Evolutionary conservation across 2,888 invertebrate species (phyloP), one percentile per base, ranked within the genome.

Genomic region (Lumbricus terrestris): DNA sequence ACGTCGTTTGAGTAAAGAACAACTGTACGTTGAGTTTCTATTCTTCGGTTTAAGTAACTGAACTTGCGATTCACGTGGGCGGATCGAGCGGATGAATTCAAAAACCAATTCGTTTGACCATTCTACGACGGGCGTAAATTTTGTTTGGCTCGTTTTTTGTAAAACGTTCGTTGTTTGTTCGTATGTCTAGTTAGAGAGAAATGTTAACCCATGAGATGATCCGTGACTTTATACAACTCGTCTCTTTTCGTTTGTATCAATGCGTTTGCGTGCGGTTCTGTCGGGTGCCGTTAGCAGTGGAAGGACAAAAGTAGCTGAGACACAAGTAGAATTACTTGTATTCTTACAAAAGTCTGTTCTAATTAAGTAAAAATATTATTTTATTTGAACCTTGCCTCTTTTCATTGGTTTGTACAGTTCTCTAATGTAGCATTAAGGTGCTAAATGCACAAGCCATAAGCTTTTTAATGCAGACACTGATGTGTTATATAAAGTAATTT

Each of bases 1-100:
- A 85, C 85, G 18, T 85, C 85, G 18, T 85, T 85, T 85, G 85
- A 85, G 85, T 85, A 37, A 85, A 85, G 85, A 69, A 69, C 69
- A 85, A 35, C 35, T 85, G 85, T 85, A 85, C 35, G 85, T 85
- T 37, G 16, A 34, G 37, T 85, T 85, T 37, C 37, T 85, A 29
- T 69, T 69, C 69, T 69, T 69, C 29, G 8, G n/a, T 69, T 69
- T 69, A 69, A n/a, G 54, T 54, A 23, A 54, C 54, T 54, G 69
- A 69, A 69, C 69, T 3, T 69, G 69, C 69, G n/a, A 29, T 69
- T 69, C 69, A 69, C 69, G 6, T 11, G 69, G 29, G 69, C 69
- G 69, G 69, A 69, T 69, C n/a, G 69, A 69, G 69, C n/a, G 29
- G 69, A 69, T 69, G 69, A 69, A 69, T 69, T 69, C 69, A n/a